A percentile compares a stretch with the other conserved stretches of the same genome.
These are phyloP conservation scores for Malacosoma neustria DNA, from an alignment of 2,888 invertebrate species.

Conservation along the genomic window DNA sequence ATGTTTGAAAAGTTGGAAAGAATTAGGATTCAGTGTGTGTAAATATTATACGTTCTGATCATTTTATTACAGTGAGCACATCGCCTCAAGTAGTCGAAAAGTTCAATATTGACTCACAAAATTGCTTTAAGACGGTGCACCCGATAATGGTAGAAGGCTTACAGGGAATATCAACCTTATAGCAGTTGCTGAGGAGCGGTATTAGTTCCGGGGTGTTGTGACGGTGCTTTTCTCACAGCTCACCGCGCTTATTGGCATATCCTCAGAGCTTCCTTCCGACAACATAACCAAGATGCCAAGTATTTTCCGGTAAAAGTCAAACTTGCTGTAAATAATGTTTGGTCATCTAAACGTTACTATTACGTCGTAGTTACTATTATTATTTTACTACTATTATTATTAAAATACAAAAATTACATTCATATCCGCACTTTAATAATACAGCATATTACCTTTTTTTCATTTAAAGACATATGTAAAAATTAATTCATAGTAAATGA, in stretches of 20 bases:
- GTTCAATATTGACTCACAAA: conserved; percentile 68
- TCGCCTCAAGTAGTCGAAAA: conserved; percentile 55
- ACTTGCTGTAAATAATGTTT: conserved; percentile 20
- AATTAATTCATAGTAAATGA: no score
- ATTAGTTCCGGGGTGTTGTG: conserved; percentile 39
- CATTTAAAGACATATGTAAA: no score
- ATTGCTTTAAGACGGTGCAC: conserved; percentile 65
- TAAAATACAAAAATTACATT: no score
- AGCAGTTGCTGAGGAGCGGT: conserved; percentile 32
- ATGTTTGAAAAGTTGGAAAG: no score
- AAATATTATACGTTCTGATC: background rate
- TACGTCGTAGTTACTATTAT: no score
- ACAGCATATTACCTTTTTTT: no score
- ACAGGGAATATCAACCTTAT: conserved; percentile 57
- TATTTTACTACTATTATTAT: no score
- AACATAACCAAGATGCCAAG: conserved; percentile 22
- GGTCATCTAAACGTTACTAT: background rate
- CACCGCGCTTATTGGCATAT: conserved; percentile 62
- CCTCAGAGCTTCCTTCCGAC: conserved; percentile 62
- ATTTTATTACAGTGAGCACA: conserved; percentile 52
- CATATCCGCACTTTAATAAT: no score
- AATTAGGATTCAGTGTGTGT: background rate
- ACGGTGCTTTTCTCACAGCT: conserved; percentile 55
- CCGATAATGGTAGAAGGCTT: conserved; percentile 45
- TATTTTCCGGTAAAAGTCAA: conserved; percentile 42